Conservation (phyloP, 2,113 vertebrate genomes). For the Echinops telfairi region DNA sequence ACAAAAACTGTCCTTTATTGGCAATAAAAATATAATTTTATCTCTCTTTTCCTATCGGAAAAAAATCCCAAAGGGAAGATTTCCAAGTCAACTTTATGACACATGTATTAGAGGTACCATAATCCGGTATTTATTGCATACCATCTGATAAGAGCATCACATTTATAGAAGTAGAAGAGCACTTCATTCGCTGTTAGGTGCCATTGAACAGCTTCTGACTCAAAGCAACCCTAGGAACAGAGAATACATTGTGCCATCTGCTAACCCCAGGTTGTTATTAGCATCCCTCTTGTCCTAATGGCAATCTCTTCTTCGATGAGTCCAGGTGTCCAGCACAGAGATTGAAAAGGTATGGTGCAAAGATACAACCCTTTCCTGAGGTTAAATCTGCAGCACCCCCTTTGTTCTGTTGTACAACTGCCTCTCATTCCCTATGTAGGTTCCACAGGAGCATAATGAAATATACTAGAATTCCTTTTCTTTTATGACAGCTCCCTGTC, state of each 20-base stretch:
- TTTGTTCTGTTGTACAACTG: too few relatives aligned
- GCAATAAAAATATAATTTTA: not conserved
- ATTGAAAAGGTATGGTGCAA: too few relatives aligned
- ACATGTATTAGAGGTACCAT: not conserved
- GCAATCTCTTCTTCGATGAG: too few relatives aligned
- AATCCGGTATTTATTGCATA: not conserved
- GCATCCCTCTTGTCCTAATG: too few relatives aligned
- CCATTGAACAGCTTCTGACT: not conserved
- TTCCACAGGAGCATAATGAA: too few relatives aligned
- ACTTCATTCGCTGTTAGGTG: not conserved
- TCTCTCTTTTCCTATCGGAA: not conserved
- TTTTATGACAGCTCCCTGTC: too few relatives aligned
- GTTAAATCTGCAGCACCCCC: too few relatives aligned
- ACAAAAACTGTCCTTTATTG: not conserved
- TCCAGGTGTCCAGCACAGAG: too few relatives aligned
- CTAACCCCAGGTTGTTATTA: too few relatives aligned
- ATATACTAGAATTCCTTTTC: too few relatives aligned
- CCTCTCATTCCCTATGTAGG: too few relatives aligned
- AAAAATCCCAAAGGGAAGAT: not conserved
- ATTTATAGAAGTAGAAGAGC: not conserved
- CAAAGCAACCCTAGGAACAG: not conserved
- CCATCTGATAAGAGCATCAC: not conserved
- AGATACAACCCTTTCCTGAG: too few relatives aligned
- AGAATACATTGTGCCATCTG: not conserved
- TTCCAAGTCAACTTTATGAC: not conserved